These are phyloP conservation scores for Ferdinandea cuprea DNA, from an alignment of 2,888 invertebrate genomes.

Conservation along the genomic window DNA sequence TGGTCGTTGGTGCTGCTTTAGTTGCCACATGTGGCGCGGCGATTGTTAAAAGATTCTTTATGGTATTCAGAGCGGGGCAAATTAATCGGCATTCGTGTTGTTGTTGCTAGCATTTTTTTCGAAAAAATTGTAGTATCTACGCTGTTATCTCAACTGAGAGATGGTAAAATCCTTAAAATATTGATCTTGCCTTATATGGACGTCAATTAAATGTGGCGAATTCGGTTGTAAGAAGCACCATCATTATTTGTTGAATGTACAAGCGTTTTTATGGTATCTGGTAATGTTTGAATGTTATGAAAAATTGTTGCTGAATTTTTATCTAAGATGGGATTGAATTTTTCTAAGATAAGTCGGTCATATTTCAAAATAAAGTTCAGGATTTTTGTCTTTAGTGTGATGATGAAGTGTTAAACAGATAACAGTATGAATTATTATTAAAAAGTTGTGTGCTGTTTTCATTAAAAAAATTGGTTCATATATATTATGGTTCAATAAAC, in stretches of 20 bases:
- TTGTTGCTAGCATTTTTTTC: conserved; percentile 6
- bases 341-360: too few relatives aligned
- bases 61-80: conserved; percentile 65
- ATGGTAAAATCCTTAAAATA: conserved; percentile 1
- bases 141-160: conserved; percentile 33
- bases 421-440: too few relatives aligned
- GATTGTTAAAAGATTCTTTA: conserved; percentile 70
- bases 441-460: too few relatives aligned
- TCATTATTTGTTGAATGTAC: not conserved
- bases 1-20: conserved; percentile 18
- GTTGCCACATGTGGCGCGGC: conserved; percentile 45
- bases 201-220: conserved; percentile 18
- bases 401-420: too few relatives aligned
- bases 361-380: too few relatives aligned
- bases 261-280: not conserved
- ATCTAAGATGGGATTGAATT: too few relatives aligned
- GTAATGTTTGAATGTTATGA: too few relatives aligned
- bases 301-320: too few relatives aligned
- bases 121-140: conserved; percentile 50
- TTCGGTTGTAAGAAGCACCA: not conserved
- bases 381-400: too few relatives aligned
- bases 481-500: too few relatives aligned
- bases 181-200: conserved; percentile 29
- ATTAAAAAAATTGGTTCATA: too few relatives aligned
- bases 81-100: conserved; percentile 36